These are phyloP conservation scores for Trididemnum miniatum DNA, from an alignment of 23 tunicate species.

Conservation along the genomic window DNA sequence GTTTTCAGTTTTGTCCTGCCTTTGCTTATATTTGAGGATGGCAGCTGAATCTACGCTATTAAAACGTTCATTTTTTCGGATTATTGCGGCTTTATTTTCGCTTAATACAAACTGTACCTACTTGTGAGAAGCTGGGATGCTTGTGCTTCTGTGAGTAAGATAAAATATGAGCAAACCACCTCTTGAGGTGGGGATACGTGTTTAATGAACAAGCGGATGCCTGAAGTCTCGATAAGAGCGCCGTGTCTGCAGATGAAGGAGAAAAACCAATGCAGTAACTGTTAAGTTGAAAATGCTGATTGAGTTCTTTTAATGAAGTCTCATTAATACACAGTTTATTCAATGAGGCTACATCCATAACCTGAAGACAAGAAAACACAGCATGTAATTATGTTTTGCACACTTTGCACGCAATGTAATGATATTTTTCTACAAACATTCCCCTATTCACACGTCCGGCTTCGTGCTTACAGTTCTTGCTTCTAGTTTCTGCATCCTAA, in stretches of 20 bases:
- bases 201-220: background rate
- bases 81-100: too few species aligned
- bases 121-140: background rate
- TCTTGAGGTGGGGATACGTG: background rate
- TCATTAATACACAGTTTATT: background rate
- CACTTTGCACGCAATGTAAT: too few species aligned
- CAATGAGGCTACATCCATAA: slow-evolving; percentile 27
- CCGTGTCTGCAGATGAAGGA: slow-evolving; percentile 26
- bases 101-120: too few species aligned
- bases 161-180: slow-evolving; percentile 24
- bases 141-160: background rate
- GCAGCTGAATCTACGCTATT: too few species aligned
- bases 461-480: too few species aligned
- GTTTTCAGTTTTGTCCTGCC: too few species aligned
- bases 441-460: too few species aligned
- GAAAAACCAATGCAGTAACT: slow-evolving; percentile 30
- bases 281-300: background rate
- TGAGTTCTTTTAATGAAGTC: background rate
- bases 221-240: background rate
- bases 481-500: too few species aligned
- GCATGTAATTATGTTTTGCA: too few species aligned
- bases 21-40: too few species aligned
- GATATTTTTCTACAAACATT: too few species aligned
- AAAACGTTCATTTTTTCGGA: too few species aligned
- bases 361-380: slow-evolving; percentile 3